Percentiles rank a stretch among this genome's conserved stretches.
Conservation (phyloP, 1,140 invertebrate species). For the Eumeta japonica region DNA sequence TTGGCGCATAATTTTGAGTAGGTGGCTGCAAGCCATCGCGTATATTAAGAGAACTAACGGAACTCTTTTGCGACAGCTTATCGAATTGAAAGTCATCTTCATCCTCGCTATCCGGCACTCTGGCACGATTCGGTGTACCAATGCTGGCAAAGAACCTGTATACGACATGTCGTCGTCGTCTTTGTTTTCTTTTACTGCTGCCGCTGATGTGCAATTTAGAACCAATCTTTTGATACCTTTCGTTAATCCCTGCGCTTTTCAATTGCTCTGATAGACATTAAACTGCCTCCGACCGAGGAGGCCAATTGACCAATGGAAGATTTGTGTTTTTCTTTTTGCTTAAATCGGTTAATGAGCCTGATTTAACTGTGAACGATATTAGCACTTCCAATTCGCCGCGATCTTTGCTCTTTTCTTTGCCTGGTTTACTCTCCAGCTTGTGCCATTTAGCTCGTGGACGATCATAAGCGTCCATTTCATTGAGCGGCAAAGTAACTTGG, state of each 20-base stretch:
- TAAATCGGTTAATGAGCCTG: slow-evolving; percentile 71
- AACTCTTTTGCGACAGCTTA: slow-evolving; percentile 77
- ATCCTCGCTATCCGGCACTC: slow-evolving; percentile 76
- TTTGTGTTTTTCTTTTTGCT: slow-evolving; percentile 78
- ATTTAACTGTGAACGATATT: slow-evolving; percentile 79
- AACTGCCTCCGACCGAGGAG: slow-evolving; percentile 71
- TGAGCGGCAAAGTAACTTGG: slow-evolving; percentile 69
- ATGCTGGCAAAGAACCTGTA: slow-evolving; percentile 31
- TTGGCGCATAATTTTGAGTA: too few relatives aligned
- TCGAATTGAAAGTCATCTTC: slow-evolving; percentile 80
- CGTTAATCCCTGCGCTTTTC: slow-evolving; percentile 74
- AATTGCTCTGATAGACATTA: slow-evolving; percentile 72
- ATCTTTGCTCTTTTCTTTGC: slow-evolving; percentile 75
- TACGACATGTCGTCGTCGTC: too few relatives aligned
- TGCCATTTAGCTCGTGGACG: slow-evolving; percentile 75
- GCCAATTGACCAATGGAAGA: slow-evolving; percentile 72
- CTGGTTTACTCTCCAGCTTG: slow-evolving; percentile 55
- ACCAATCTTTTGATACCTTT: slow-evolving; percentile 75
- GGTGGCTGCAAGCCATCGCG: too few relatives aligned
- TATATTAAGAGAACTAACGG: slow-evolving; percentile 72
- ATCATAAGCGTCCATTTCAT: slow-evolving; percentile 80
- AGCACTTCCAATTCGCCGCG: slow-evolving; percentile 80
- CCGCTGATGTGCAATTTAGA: slow-evolving; percentile 60
- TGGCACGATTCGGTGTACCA: slow-evolving; percentile 43
- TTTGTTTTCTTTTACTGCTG: slow-evolving; percentile 57